Percentiles rank a stretch among this genome's conserved stretches.
These are phyloP conservation scores for Progne subis DNA, from an alignment of 2,113 vertebrate species.

Conservation along the genomic window DNA sequence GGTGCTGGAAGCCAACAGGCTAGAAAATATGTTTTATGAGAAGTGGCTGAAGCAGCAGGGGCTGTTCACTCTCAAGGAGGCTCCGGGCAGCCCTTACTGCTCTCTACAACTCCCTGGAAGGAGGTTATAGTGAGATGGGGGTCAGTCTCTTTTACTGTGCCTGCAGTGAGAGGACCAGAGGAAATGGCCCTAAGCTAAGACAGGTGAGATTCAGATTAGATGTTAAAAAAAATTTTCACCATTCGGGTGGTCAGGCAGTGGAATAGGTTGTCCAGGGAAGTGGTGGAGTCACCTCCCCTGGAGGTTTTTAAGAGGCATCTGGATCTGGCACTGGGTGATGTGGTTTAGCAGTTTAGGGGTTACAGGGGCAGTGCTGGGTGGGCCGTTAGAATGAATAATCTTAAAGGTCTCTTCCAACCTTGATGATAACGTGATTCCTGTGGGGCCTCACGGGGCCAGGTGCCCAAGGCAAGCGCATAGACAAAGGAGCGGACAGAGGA, in stretches of 20 bases:
- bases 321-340: background rate
- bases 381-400: background rate
- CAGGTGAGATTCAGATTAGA: background rate
- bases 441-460: background rate
- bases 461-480: rapidly evolving
- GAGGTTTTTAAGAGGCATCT: too few species aligned
- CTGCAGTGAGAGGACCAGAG: background rate
- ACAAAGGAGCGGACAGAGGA: too few species aligned
- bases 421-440: background rate
- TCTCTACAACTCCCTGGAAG: background rate
- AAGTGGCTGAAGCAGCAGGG: background rate
- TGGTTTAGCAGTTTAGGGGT: background rate
- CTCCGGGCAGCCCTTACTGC: too few species aligned
- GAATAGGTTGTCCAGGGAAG: background rate
- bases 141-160: background rate
- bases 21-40: background rate
- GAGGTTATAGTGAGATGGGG: background rate
- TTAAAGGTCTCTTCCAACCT: background rate
- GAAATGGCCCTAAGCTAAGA: background rate
- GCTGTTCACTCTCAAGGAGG: background rate
- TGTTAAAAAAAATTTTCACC: background rate
- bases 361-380: background rate
- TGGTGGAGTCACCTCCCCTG: background rate
- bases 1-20: background rate
- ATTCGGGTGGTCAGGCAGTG: background rate